Evolutionary conservation across 1,140 invertebrate species (phyloP).

Genomic region (Pentalonia nigronervosa): DNA sequence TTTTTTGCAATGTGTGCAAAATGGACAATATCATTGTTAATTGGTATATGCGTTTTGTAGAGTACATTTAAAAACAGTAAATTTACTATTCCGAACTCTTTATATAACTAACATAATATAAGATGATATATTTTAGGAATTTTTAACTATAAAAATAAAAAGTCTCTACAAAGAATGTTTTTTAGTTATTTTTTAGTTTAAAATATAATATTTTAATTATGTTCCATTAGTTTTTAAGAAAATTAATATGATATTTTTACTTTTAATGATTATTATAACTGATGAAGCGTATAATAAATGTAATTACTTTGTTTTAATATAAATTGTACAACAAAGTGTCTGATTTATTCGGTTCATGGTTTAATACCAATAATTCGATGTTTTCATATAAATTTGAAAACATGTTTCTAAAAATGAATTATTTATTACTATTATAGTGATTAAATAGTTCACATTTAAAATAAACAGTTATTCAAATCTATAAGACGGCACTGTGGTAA

Average conservation of each 20-base stretch:
- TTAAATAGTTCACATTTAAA: not conserved
- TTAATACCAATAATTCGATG: not conserved
- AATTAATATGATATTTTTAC: not conserved
- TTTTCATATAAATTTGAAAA: not conserved
- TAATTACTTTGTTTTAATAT: not conserved
- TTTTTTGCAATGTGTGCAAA: not conserved
- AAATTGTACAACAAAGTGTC: not conserved
- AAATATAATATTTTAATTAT: not conserved
- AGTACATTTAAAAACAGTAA: not conserved
- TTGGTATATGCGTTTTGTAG: too few relatives aligned
- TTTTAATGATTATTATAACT: slow-evolving; percentile 2
- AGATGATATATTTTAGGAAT: not conserved
- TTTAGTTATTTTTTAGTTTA: not conserved
- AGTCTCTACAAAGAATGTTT: not conserved
- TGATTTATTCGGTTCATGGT: not conserved
- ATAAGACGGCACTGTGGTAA: not conserved
- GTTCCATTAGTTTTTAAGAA: not conserved
- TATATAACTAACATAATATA: not conserved
- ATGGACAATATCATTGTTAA: not conserved
- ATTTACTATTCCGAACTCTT: not conserved
- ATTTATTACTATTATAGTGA: too few relatives aligned
- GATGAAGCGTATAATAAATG: not conserved
- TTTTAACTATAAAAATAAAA: not conserved
- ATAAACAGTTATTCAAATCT: not conserved
- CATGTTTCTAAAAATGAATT: not conserved